Percentiles rank a stretch among this genome's conserved stretches.
Conservation (phyloP, 2,113 vertebrate species). For the Eptesicus fuscus region DNA sequence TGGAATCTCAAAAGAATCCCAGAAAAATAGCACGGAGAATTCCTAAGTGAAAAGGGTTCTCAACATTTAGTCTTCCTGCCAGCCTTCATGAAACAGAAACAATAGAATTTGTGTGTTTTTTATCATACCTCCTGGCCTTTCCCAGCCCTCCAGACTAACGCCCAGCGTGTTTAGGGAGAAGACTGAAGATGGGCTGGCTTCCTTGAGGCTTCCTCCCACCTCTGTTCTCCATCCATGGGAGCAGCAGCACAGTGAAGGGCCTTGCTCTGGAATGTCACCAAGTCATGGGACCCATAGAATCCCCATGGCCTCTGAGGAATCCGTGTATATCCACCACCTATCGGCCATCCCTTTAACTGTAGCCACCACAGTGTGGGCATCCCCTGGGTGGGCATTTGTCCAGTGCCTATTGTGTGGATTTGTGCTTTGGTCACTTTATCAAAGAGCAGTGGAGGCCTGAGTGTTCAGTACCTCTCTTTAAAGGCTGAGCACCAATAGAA, state of each 20-base stretch:
- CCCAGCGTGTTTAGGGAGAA: not conserved
- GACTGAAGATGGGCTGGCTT: not conserved
- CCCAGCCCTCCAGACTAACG: not conserved
- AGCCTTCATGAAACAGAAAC: not conserved
- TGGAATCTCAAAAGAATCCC: not conserved
- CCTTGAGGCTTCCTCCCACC: not conserved
- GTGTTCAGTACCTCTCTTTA: not conserved
- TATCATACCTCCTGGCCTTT: not conserved
- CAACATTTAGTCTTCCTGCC: not conserved
- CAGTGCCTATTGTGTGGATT: not conserved
- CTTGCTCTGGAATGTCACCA: not conserved
- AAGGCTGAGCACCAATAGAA: not conserved
- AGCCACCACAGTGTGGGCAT: not conserved
- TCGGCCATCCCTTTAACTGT: not conserved
- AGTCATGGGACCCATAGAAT: too few species aligned
- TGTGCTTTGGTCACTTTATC: not conserved
- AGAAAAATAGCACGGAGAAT: not conserved
- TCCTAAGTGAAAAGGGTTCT: not conserved
- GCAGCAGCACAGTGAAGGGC: not conserved
- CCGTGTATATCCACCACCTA: not conserved
- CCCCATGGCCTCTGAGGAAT: not conserved
- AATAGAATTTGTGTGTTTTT: not conserved
- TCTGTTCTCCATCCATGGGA: not conserved
- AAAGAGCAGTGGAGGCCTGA: not conserved
- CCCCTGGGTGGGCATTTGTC: not conserved